Evolutionary conservation across 2,797 vertebrate species (phyloP).

Genomic region (Schizopygopsis malacanthus): DNA sequence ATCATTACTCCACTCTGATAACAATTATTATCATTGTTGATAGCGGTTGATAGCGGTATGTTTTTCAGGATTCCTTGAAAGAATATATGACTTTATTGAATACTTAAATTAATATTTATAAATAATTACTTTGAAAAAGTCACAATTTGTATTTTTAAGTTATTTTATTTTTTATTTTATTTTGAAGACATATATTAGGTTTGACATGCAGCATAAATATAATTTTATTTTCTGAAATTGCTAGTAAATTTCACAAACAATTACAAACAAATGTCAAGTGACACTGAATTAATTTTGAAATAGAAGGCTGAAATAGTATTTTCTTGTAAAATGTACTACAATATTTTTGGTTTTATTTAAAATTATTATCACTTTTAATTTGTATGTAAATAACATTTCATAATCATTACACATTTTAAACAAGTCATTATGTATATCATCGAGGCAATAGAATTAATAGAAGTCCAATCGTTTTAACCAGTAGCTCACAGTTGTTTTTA

Average conservation of each 20-base stretch:
- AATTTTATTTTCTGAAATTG: not conserved
- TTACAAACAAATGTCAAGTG: not conserved
- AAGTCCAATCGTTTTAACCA: not conserved
- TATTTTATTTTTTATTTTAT: not conserved
- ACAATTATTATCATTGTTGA: too few species aligned
- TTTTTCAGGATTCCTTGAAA: too few species aligned
- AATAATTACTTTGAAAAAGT: too few species aligned
- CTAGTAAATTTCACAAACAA: not conserved
- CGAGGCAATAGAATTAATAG: not conserved
- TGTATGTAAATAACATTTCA: not conserved
- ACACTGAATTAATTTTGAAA: not conserved
- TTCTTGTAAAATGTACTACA: not conserved
- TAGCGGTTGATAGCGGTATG: too few species aligned
- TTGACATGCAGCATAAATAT: not conserved
- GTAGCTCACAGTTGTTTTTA: slow-evolving; percentile 6
- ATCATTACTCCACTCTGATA: too few species aligned
- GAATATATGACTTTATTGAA: too few species aligned
- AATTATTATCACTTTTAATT: not conserved
- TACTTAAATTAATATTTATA: too few species aligned
- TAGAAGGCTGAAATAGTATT: not conserved
- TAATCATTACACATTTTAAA: not conserved
- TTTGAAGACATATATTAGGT: not conserved
- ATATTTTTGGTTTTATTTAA: not conserved
- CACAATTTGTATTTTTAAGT: too few species aligned
- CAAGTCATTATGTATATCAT: not conserved